phyloP scores from a whole-genome alignment of 2,113 vertebrate genomes.

The Nothobranchius kuhntae region DNA sequence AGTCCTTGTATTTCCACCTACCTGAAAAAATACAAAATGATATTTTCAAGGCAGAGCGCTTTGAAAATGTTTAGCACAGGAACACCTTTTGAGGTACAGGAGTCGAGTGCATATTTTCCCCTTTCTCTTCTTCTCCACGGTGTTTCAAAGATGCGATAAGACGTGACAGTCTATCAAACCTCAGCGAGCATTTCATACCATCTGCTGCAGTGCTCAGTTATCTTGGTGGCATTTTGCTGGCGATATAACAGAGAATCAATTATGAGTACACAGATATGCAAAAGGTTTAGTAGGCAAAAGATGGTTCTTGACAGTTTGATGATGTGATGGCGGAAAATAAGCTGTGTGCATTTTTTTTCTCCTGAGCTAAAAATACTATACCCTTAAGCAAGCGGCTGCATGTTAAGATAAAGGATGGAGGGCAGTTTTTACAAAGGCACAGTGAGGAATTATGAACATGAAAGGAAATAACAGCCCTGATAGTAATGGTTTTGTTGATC shows the following conservation, averaged over 20 bases:
- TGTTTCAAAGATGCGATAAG: slow-evolving; percentile 79
- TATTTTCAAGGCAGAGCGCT: slow-evolving; percentile 62
- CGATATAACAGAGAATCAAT: slow-evolving; percentile 83
- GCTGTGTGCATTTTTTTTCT: slow-evolving; percentile 52
- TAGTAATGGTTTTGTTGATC: slow-evolving; percentile 41
- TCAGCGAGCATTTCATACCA: slow-evolving; percentile 67
- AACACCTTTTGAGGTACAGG: slow-evolving; percentile 66
- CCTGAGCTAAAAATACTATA: slow-evolving; percentile 70
- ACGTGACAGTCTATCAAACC: slow-evolving; percentile 79
- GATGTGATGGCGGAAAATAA: slow-evolving; percentile 77
- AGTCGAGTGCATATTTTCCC: slow-evolving; percentile 61
- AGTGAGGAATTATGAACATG: slow-evolving; percentile 55
- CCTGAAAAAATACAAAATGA: slow-evolving; percentile 59
- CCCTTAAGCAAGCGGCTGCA: slow-evolving; percentile 69
- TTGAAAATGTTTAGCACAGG: slow-evolving; percentile 73
- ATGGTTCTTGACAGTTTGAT: slow-evolving; percentile 77
- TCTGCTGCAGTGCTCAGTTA: slow-evolving; percentile 67
- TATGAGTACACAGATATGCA: slow-evolving; percentile 77
- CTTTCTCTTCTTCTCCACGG: slow-evolving; percentile 48
- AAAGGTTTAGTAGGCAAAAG: slow-evolving; percentile 76
- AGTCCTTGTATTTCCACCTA: slow-evolving; percentile 54
- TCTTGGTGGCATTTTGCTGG: slow-evolving; percentile 76
- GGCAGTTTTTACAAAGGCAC: slow-evolving; percentile 47
- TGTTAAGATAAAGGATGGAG: slow-evolving; percentile 66
- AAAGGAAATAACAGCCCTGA: slow-evolving; percentile 44